Evolutionary conservation across 2,113 vertebrate species (phyloP).

Genomic region (Oncorhynchus tshawytscha): DNA sequence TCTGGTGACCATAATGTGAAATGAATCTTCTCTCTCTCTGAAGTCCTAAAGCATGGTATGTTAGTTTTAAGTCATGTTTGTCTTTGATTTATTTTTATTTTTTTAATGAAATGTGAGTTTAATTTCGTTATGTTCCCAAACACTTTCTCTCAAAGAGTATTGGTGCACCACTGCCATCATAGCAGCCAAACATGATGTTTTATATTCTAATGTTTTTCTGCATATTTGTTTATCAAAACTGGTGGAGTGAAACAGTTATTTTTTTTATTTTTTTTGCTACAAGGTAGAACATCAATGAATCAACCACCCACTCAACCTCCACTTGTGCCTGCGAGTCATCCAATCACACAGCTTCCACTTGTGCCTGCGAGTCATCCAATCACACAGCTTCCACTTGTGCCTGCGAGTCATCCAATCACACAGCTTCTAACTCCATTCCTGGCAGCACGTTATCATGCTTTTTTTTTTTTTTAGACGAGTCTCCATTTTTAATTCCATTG

Average conservation of each 20-base stretch:
- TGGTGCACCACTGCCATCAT: background rate
- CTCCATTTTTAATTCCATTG: background rate
- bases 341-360: too few species aligned
- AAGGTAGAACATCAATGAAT: slow-evolving; percentile 51
- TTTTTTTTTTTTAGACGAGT: background rate
- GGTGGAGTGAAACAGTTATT: slow-evolving; percentile 11
- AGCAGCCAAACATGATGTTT: background rate
- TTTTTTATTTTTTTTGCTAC: slow-evolving; percentile 9
- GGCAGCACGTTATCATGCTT: background rate
- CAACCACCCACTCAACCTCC: slow-evolving; percentile 2
- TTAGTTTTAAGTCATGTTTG: background rate
- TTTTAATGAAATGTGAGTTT: background rate
- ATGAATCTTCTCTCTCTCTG: too few species aligned
- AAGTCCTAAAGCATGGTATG: background rate
- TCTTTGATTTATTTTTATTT: background rate
- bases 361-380: too few species aligned
- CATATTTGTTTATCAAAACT: slow-evolving; percentile 47
- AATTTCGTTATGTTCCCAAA: too few species aligned
- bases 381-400: too few species aligned
- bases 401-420: background rate
- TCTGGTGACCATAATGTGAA: background rate
- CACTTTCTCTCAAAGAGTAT: too few species aligned
- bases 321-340: background rate
- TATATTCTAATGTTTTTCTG: background rate
- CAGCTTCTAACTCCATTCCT: background rate